Evolutionary conservation across 37 sponge, comb jelly and placozoan species (phyloP).

Genomic region (Dysidea cf. avara): DNA sequence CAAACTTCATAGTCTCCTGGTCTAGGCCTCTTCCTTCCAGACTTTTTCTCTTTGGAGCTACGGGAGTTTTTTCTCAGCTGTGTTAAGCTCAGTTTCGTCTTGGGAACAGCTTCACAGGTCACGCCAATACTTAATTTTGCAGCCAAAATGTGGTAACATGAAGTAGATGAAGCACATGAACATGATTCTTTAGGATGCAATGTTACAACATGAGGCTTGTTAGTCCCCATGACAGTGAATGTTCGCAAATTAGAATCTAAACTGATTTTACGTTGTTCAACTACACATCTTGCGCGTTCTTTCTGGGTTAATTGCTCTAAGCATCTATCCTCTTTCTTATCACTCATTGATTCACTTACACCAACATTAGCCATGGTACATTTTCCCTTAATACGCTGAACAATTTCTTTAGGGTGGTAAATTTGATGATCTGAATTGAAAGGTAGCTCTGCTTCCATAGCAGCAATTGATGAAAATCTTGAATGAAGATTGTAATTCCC

Average conservation of each 20-base stretch:
- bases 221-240: conserved; percentile 30
- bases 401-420: conserved; percentile 18
- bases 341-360: too few species aligned
- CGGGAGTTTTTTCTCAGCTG: too few species aligned
- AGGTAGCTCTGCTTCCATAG: neutral
- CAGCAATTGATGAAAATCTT: conserved; percentile 2
- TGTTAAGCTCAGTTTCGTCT: too few species aligned
- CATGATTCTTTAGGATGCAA: conserved; percentile 32
- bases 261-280: conserved; percentile 26
- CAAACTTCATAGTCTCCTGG: too few species aligned
- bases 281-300: conserved; percentile 28
- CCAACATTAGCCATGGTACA: too few species aligned
- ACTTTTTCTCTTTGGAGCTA: too few species aligned
- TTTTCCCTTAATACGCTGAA: conserved; percentile 1
- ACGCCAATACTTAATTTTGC: conserved; percentile 32
- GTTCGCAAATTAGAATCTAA: conserved; percentile 34
- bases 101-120: too few species aligned
- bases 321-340: too few species aligned
- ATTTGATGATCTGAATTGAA: conserved; percentile 18
- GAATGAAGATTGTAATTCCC: conserved; percentile 33
- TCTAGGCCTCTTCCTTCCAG: too few species aligned
- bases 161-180: conserved; percentile 24
- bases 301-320: conserved; percentile 28
- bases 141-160: conserved; percentile 44
- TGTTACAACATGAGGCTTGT: conserved; percentile 28